A percentile compares a stretch with the other conserved stretches of the same genome.
phyloP scores from a whole-genome alignment of 2,888 invertebrate species.

The Aleiodes testaceus region DNA sequence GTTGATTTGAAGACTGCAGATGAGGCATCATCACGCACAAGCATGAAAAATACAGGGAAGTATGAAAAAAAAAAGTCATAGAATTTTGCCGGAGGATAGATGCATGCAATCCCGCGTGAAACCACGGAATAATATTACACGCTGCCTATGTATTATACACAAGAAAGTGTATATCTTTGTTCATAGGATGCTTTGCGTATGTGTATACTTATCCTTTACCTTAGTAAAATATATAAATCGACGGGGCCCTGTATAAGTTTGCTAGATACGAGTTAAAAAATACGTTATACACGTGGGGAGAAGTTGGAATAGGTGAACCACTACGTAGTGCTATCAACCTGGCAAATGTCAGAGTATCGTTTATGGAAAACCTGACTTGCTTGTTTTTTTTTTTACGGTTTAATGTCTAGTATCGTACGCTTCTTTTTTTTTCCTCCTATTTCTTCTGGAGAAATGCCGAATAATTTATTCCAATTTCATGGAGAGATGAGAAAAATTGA shows the following conservation, averaged over 20 bases:
- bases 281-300: slow-evolving; percentile 10
- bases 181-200: slow-evolving; percentile 3
- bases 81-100: not conserved
- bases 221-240: slow-evolving; percentile 30
- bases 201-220: slow-evolving; percentile 30
- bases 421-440: slow-evolving; percentile 7
- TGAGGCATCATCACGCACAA: slow-evolving; percentile 1
- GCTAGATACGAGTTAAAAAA: slow-evolving; percentile 12
- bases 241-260: not conserved
- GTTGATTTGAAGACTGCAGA: not conserved
- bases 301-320: slow-evolving; percentile 61
- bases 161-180: not conserved
- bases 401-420: slow-evolving; percentile 16
- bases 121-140: slow-evolving; percentile 29
- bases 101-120: slow-evolving; percentile 15
- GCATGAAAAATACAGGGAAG: not conserved
- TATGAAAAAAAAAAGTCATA: too few species aligned
- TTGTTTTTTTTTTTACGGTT: slow-evolving; percentile 10
- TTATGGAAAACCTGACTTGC: slow-evolving; percentile 26
- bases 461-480: too few species aligned
- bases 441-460: not conserved
- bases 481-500: too few species aligned
- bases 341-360: slow-evolving; percentile 66
- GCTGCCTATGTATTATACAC: slow-evolving; percentile 1
- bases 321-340: slow-evolving; percentile 61